Evolutionary conservation across 2,888 invertebrate genomes (phyloP), one percentile per base, ranked within the genome.

Genomic region (Tetrapedia diversipes): DNA sequence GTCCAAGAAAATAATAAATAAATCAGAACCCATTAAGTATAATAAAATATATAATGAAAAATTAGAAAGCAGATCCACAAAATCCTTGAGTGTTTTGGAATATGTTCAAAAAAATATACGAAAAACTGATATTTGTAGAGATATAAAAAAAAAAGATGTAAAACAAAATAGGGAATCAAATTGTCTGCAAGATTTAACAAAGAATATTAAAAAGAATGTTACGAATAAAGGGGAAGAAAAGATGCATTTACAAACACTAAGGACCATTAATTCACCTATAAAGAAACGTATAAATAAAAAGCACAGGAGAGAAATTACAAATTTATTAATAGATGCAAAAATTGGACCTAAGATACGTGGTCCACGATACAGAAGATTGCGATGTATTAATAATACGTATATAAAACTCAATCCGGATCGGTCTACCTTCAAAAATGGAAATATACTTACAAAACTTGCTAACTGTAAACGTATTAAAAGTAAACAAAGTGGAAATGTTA

Each of bases 291-390:
- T 77, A 4, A 73, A 83, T 16, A 87, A 83, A 43, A 90, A 87
- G 49, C 86, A 88, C 19, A 81, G 88, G 14, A 77, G 88, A 43
- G 91, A 91, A 73, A 84, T 91, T 10, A 86, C 89, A 1, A 91
- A 91, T 79, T 79, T 91, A 45, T 85, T 79, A 0, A 91, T 91
- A 57, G 89, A 91, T 47, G 90, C 89, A 1, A 91, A 90, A 70
- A 85, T 91, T 14, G 86, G 87, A 24, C 86, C 89, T 0, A 80
- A 85, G 16, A 79, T 86, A n/a, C 84, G 89, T 4, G 87, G 88
- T 1, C 87, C 88, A 0, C 84, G 89, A 16, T 80, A 76, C 39
- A 81, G 80, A 66, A 77, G 84, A 68, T 60, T 80, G 4, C 83
- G 89, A 2, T 77, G 83, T 56, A 77, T 61, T 4, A 80, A 71